Conservation (phyloP, 2,888 invertebrate genomes). For the Cacoxenus indagator region DNA sequence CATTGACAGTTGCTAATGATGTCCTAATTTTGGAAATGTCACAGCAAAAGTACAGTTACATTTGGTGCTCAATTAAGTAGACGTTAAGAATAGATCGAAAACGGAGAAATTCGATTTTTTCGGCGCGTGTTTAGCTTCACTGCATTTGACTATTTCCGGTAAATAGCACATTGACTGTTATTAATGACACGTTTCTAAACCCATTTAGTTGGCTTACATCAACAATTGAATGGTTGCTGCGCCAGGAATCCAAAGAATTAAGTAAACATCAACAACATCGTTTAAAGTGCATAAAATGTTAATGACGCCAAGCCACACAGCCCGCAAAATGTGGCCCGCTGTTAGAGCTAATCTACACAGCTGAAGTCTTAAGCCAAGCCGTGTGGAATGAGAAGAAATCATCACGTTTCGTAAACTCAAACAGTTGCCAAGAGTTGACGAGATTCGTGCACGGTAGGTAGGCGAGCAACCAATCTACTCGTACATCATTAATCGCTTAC, state of each 20-base stretch:
- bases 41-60: constrained; percentile 51
- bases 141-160: not conserved
- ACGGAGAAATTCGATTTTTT: not conserved
- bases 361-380: no score
- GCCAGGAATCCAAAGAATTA: no score
- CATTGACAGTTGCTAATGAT: constrained; percentile 65
- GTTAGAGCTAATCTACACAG: no score
- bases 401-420: no score
- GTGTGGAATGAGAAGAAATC: no score
- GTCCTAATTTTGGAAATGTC: constrained; percentile 63
- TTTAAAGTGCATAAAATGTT: constrained; percentile 50
- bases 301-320: constrained; percentile 42
- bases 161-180: constrained; percentile 57
- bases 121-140: constrained; percentile 17
- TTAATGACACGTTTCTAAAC: constrained; percentile 51
- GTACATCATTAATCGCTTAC: constrained; percentile 44
- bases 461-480: constrained; percentile 12
- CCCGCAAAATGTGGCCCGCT: no score
- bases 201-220: constrained; percentile 51
- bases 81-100: constrained; percentile 1
- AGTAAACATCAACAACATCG: no score
- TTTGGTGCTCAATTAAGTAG: constrained; percentile 19
- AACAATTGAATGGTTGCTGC: not conserved
- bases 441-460: not conserved
- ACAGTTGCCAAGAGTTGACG: not conserved